phyloP scores from a whole-genome alignment of 2,888 invertebrate genomes.

The Stenolophus ochropezus region DNA sequence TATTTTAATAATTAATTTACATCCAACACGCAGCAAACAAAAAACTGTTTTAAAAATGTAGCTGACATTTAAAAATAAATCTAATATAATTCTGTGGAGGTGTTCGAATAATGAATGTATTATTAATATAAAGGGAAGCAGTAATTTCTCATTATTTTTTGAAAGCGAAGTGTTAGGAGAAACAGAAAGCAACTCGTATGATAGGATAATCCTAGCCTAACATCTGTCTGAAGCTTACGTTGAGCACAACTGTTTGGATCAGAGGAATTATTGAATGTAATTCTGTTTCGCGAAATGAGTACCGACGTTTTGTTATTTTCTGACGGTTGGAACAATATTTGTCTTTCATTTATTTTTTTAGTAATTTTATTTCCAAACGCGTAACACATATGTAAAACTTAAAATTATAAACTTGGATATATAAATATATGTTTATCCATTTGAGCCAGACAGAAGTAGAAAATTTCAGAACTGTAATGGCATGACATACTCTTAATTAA shows the following conservation, averaged over 20 bases:
- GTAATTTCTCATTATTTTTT: neutral
- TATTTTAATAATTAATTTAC: too few species aligned
- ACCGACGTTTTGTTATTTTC: conserved; percentile 17
- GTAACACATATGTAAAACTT: neutral
- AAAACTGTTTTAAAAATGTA: too few species aligned
- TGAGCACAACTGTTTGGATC: conserved; percentile 18
- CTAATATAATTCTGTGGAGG: too few species aligned
- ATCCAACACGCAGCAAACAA: too few species aligned
- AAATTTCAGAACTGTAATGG: neutral
- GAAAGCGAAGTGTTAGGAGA: neutral
- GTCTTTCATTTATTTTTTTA: conserved; percentile 19
- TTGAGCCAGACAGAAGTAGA: neutral
- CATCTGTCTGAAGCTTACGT: conserved; percentile 24
- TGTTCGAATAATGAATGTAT: too few species aligned
- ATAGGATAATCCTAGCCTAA: conserved; percentile 33
- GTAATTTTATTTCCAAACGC: conserved; percentile 9
- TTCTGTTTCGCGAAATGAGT: conserved; percentile 10
- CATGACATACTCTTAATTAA: neutral
- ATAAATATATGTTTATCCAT: neutral
- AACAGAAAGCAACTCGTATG: neutral
- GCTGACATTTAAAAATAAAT: too few species aligned
- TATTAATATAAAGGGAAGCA: neutral
- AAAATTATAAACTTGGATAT: neutral
- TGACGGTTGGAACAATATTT: neutral
- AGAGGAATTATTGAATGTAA: conserved; percentile 29